Percentiles rank a stretch among this genome's conserved stretches.
phyloP scores from a whole-genome alignment of 30 jellyfish, hydroid and myxozoan genomes.

The Sanderia malayensis region DNA sequence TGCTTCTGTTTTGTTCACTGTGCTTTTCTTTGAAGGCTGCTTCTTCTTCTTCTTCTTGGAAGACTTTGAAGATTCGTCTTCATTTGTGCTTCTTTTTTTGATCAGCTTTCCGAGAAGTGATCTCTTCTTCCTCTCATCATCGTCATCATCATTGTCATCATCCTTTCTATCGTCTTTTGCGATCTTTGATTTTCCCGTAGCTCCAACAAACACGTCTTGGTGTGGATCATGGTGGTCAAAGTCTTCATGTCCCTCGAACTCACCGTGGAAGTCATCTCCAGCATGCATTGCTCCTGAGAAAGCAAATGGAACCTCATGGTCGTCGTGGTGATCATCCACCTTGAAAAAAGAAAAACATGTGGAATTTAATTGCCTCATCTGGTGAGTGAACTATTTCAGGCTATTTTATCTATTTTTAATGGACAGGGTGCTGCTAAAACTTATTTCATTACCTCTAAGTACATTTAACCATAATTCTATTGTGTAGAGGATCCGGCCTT shows the following conservation, averaged over 20 bases:
- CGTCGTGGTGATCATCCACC: conserved; percentile 42
- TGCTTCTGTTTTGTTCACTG: conserved; percentile 14
- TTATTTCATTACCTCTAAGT: too few species aligned
- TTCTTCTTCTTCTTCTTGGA: conserved; percentile 15
- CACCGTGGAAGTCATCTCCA: conserved; percentile 6
- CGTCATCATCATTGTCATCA: conserved; percentile 10
- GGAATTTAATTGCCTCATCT: too few species aligned
- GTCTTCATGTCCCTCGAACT: conserved; percentile 25
- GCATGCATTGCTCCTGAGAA: background rate
- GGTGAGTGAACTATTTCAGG: too few species aligned
- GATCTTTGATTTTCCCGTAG: conserved; percentile 41
- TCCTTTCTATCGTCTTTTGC: conserved; percentile 10
- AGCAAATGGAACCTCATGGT: background rate
- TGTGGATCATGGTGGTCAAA: conserved; percentile 2
- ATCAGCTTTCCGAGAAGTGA: conserved; percentile 47
- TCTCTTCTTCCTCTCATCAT: conserved; percentile 47
- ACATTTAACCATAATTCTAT: too few species aligned
- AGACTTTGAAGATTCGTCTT: conserved; percentile 14
- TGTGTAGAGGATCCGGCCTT: too few species aligned
- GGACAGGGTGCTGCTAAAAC: too few species aligned
- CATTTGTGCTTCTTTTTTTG: conserved; percentile 45
- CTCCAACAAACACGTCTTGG: conserved; percentile 13
- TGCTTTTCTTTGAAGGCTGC: conserved; percentile 6
- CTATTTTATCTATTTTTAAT: too few species aligned
- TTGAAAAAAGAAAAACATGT: background rate